Percentiles rank a stretch among this genome's conserved stretches.
Conservation (phyloP, 2,113 vertebrate genomes). For the Macroglossus sobrinus region DNA sequence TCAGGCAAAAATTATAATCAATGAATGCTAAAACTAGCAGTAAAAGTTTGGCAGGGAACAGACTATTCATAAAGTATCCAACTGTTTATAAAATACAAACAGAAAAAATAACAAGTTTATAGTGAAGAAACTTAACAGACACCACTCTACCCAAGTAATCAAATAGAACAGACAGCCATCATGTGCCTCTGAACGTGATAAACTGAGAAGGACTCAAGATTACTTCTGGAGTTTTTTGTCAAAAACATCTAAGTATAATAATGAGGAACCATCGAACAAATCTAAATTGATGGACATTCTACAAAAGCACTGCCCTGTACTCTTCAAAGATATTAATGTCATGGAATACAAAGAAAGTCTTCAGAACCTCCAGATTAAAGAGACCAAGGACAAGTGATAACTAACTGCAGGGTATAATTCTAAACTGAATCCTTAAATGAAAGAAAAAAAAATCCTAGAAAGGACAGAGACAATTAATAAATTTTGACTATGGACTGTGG, state of each 20-base stretch:
- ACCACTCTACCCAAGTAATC: neutral
- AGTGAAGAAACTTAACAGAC: neutral
- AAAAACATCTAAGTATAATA: neutral
- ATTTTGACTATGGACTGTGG: neutral
- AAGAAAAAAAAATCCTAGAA: neutral
- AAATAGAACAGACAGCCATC: neutral
- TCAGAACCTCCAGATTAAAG: conserved; percentile 6
- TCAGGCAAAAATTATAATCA: neutral
- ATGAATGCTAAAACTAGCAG: neutral
- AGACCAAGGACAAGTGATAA: neutral
- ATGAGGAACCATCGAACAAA: conserved; percentile 19
- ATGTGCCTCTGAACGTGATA: neutral
- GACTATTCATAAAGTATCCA: neutral
- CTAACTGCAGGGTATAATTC: neutral
- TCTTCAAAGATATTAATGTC: conserved; percentile 1
- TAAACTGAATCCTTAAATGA: neutral
- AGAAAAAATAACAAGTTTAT: neutral
- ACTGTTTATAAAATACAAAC: neutral
- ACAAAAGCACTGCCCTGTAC: neutral
- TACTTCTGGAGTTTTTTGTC: neutral
- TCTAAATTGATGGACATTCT: neutral
- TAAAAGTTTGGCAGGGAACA: neutral
- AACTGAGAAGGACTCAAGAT: neutral
- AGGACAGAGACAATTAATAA: neutral
- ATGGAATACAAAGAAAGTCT: neutral